These are phyloP conservation scores for Glaucopsyche alexis DNA, from an alignment of 2,888 invertebrate genomes.

Conservation along the genomic window DNA sequence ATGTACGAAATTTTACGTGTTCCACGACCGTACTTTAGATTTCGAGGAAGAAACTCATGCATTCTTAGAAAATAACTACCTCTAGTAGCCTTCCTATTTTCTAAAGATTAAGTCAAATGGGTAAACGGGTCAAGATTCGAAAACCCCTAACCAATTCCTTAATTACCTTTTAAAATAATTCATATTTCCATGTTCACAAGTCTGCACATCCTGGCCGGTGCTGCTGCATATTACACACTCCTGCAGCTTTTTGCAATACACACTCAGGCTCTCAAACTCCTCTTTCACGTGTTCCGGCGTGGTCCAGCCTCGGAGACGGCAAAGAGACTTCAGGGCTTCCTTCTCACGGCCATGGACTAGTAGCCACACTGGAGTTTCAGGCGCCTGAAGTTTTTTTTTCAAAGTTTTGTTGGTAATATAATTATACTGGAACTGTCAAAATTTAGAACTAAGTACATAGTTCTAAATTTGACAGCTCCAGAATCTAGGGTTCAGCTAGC, in stretches of 20 bases:
- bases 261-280: conserved; percentile 65
- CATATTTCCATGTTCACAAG: conserved; percentile 59
- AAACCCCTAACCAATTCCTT: neutral
- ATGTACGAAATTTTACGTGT: too few species aligned
- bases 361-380: conserved; percentile 81
- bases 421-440: too few species aligned
- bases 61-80: too few species aligned
- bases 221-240: conserved; percentile 62
- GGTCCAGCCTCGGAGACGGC: conserved; percentile 79
- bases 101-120: too few species aligned
- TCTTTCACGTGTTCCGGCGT: conserved; percentile 65
- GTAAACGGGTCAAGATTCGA: too few species aligned
- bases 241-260: conserved; percentile 61
- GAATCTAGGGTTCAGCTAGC: too few species aligned
- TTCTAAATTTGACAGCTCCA: too few species aligned
- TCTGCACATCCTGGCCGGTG: conserved; percentile 45
- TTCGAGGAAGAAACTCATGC: too few species aligned
- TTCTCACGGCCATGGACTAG: conserved; percentile 69
- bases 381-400: conserved; percentile 55
- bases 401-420: too few species aligned
- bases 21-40: too few species aligned
- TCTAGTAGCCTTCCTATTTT: too few species aligned
- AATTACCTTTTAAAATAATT: conserved; percentile 57
- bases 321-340: conserved; percentile 74
- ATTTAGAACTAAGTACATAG: too few species aligned